Conservation (phyloP, 2,888 invertebrate genomes). For the Marasmarcha lunaedactyla region DNA sequence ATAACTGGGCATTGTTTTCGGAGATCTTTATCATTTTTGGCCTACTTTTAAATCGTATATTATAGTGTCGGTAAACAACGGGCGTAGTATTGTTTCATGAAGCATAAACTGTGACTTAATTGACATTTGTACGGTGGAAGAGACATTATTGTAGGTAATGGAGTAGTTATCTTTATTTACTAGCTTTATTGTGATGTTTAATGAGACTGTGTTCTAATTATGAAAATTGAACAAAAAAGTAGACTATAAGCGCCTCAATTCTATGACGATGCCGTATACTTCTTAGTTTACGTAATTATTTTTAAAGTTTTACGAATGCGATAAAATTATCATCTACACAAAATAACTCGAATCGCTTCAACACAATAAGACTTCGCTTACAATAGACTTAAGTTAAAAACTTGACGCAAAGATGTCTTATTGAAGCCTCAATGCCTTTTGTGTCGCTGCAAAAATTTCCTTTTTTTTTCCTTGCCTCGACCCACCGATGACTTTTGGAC, state of each 20-base stretch:
- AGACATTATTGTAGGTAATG: too few relatives aligned
- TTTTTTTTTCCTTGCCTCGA: conserved; percentile 24
- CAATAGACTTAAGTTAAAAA: conserved; percentile 17
- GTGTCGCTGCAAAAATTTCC: conserved; percentile 32
- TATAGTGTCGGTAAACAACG: conserved; percentile 2
- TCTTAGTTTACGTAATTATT: too few relatives aligned
- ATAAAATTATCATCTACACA: background rate
- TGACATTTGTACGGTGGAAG: too few relatives aligned
- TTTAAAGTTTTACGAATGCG: too few relatives aligned
- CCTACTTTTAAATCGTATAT: conserved; percentile 27
- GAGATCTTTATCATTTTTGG: conserved; percentile 26
- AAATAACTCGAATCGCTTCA: conserved; percentile 11
- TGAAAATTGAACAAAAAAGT: too few relatives aligned
- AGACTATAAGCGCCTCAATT: too few relatives aligned
- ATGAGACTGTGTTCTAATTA: too few relatives aligned
- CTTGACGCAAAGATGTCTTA: conserved; percentile 39
- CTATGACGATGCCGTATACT: too few relatives aligned
- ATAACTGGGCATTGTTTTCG: conserved; percentile 21
- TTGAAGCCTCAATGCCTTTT: conserved; percentile 46
- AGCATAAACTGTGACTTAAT: conserved; percentile 6
- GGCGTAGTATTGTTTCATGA: background rate
- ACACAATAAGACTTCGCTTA: background rate
- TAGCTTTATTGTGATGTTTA: too few relatives aligned
- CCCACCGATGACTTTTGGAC: conserved; percentile 44
- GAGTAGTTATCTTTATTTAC: too few relatives aligned